A percentile compares a stretch with the other conserved stretches of the same genome.
Evolutionary conservation across 2,113 vertebrate species (phyloP).

Genomic region (Myxocyprinus asiaticus): DNA sequence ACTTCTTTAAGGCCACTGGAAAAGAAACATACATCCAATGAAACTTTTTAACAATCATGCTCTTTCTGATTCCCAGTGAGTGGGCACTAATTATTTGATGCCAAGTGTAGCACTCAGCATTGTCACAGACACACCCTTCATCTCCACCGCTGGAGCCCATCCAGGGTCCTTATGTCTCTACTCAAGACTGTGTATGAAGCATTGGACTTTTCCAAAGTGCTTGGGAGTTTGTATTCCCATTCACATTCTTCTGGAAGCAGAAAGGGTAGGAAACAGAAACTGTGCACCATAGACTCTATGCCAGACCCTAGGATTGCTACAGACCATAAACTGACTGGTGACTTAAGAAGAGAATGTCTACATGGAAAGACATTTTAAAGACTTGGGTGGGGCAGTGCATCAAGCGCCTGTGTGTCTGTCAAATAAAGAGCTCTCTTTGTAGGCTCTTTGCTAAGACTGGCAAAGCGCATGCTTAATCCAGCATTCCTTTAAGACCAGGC

Average conservation of each 20-base stretch:
- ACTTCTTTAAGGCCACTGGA: background rate
- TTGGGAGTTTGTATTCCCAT: too few relatives aligned
- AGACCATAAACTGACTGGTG: too few relatives aligned
- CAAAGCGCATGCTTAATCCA: conserved; percentile 30
- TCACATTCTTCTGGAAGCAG: too few relatives aligned
- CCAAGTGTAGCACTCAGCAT: background rate
- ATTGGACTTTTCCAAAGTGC: too few relatives aligned
- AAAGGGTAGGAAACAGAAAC: too few relatives aligned
- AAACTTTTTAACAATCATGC: conserved; percentile 7
- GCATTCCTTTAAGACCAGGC: conserved; percentile 39
- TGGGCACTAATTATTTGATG: background rate
- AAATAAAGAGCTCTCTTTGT: conserved; percentile 50
- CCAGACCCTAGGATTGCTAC: too few relatives aligned
- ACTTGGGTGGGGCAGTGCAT: conserved; percentile 42
- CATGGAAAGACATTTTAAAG: conserved; percentile 43
- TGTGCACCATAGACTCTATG: too few relatives aligned
- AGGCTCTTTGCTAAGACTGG: conserved; percentile 17
- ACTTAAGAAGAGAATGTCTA: conserved; percentile 27
- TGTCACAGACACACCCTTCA: background rate
- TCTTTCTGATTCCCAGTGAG: conserved; percentile 14
- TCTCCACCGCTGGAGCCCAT: background rate
- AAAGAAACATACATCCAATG: conserved; percentile 17
- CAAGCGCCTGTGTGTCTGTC: background rate
- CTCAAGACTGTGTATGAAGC: too few relatives aligned
- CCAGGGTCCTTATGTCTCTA: too few relatives aligned